Conservation (phyloP, 2,797 vertebrate species). For the Fistularia tabacaria region DNA sequence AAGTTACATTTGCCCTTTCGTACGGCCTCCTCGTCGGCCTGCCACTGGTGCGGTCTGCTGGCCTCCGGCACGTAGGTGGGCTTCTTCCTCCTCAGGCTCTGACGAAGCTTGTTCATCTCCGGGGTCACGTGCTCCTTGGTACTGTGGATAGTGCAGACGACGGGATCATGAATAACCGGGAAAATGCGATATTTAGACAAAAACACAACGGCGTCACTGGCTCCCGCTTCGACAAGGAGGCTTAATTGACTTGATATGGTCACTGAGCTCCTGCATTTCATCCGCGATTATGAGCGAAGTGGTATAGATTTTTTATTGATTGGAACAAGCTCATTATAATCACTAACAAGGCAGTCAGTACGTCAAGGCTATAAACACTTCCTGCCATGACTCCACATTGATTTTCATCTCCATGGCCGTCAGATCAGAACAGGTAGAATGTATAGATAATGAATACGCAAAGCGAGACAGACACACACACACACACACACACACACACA, state of each 20-base stretch:
- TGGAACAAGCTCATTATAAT: constrained; percentile 32
- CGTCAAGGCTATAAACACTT: constrained; percentile 12
- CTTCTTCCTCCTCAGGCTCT: constrained; percentile 91
- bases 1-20: constrained; percentile 91
- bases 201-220: not conserved
- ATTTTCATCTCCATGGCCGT: constrained; percentile 19
- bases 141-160: constrained; percentile 39
- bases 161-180: too few species aligned
- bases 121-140: constrained; percentile 77
- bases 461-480: constrained; percentile 28
- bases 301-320: constrained; percentile 39
- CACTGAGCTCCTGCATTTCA: constrained; percentile 2
- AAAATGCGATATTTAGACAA: too few species aligned
- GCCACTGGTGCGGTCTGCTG: constrained; percentile 91
- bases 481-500: constrained; percentile 1
- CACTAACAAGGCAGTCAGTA: constrained; percentile 26
- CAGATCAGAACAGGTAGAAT: constrained; percentile 35
- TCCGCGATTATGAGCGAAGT: constrained; percentile 19
- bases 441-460: constrained; percentile 23
- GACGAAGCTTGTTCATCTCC: constrained; percentile 93
- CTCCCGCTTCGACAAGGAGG: not conserved
- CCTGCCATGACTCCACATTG: constrained; percentile 16
- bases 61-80: constrained; percentile 88
- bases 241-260: constrained; percentile 2
- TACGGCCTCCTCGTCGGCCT: constrained; percentile 88